Percentiles rank a stretch among this genome's conserved stretches.
phyloP scores from a whole-genome alignment of 2,888 invertebrate genomes.

The Hemicrepidius hirtus region DNA sequence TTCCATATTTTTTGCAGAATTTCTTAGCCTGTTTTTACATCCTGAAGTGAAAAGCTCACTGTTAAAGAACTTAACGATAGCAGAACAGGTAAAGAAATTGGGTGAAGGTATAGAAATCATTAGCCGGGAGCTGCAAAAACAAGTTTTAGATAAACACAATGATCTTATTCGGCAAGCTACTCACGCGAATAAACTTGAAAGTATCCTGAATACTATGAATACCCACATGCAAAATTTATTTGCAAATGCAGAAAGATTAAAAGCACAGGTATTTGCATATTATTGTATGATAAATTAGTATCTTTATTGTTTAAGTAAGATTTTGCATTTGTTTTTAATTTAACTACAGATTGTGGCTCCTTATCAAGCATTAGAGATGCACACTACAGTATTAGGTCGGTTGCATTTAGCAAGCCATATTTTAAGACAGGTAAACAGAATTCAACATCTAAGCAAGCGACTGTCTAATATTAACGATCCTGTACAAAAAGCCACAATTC shows the following conservation, averaged over 20 bases:
- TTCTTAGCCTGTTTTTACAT: constrained; percentile 63
- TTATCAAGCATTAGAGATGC: constrained; percentile 86
- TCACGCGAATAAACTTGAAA: constrained; percentile 87
- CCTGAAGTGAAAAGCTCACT: constrained; percentile 60
- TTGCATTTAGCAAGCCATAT: constrained; percentile 92
- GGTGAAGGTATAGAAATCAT: constrained; percentile 75
- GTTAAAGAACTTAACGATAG: constrained; percentile 72
- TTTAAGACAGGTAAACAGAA: constrained; percentile 86
- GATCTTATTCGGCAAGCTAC: constrained; percentile 93
- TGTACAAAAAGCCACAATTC: constrained; percentile 87
- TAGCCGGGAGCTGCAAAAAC: constrained; percentile 82
- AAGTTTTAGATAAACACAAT: constrained; percentile 92
- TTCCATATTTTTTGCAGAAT: constrained; percentile 63
- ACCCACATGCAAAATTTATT: constrained; percentile 84
- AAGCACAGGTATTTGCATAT: constrained; percentile 74
- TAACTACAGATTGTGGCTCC: constrained; percentile 77
- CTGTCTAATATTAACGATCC: constrained; percentile 82
- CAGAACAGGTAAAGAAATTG: constrained; percentile 82
- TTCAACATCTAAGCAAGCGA: constrained; percentile 86
- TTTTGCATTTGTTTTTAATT: no score
- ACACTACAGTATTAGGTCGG: constrained; percentile 86
- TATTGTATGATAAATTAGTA: not conserved
- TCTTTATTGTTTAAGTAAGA: no score
- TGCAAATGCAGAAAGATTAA: constrained; percentile 83
- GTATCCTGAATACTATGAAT: constrained; percentile 86